A percentile compares a stretch with the other conserved stretches of the same genome.
These are phyloP conservation scores for Aplysina aerophoba DNA, from an alignment of 37 sponge, comb jelly and placozoan species.

Conservation along the genomic window DNA sequence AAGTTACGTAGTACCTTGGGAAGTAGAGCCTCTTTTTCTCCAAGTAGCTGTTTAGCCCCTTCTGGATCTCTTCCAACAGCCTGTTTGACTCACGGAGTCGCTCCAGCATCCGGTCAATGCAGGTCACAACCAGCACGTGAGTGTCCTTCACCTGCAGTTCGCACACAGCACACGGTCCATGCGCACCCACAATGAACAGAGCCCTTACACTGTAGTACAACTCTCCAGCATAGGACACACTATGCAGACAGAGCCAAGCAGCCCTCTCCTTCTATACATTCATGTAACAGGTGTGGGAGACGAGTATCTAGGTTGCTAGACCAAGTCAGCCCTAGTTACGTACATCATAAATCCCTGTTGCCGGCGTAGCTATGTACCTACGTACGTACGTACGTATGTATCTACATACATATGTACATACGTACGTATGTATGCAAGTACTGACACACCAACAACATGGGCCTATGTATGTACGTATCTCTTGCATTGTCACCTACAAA, in stretches of 20 bases:
- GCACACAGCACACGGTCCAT: neutral
- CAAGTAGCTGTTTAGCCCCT: slow-evolving; percentile 95
- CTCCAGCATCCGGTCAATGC: slow-evolving; percentile 81
- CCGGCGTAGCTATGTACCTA: neutral
- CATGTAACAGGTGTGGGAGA: no score
- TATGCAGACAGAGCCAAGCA: no score
- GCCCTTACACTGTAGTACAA: no score
- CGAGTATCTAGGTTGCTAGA: no score
- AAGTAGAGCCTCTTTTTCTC: slow-evolving; percentile 99
- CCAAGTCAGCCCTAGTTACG: no score
- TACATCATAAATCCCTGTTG: no score
- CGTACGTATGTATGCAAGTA: no score
- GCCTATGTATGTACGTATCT: neutral
- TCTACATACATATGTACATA: neutral
- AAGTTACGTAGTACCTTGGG: slow-evolving; percentile 60
- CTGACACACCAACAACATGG: neutral
- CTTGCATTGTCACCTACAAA: no score
- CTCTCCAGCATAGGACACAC: no score
- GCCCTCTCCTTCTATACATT: no score
- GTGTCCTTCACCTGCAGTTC: slow-evolving; percentile 67
- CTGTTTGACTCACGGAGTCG: slow-evolving; percentile 81
- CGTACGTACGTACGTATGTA: neutral
- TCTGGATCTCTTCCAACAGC: slow-evolving; percentile 96
- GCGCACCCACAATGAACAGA: neutral
- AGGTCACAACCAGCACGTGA: slow-evolving; percentile 83